Percentiles rank a stretch among this genome's conserved stretches.
Conservation (phyloP, 2,888 invertebrate species). For the Desoria tigrina region DNA sequence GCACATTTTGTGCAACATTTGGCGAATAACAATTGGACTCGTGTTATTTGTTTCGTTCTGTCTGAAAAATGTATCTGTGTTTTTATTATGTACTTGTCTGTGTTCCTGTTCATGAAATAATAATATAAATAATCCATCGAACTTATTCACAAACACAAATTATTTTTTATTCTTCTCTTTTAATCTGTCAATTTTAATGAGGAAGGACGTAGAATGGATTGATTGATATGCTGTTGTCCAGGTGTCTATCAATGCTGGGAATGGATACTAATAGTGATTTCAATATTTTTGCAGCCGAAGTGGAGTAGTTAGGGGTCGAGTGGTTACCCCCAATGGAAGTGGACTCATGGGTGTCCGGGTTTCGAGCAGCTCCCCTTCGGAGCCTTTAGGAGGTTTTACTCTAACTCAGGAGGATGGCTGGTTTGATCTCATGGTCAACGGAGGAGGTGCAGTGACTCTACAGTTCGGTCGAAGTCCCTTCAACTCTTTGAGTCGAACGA, state of each 20-base stretch:
- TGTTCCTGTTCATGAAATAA: too few species aligned
- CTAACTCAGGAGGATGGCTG: conserved; percentile 87
- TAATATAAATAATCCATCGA: too few species aligned
- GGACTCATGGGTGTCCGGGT: conserved; percentile 95
- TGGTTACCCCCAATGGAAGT: conserved; percentile 85
- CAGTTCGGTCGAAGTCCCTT: conserved; percentile 92
- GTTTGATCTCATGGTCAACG: conserved; percentile 98
- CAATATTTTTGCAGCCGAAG: conserved; percentile 73
- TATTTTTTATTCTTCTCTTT: not conserved
- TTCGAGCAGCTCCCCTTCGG: conserved; percentile 83
- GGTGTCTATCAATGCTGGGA: not conserved
- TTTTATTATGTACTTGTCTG: conserved; percentile 1
- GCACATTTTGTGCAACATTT: too few species aligned
- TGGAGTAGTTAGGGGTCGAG: conserved; percentile 93
- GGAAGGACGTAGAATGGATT: conserved; percentile 1
- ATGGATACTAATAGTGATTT: not conserved
- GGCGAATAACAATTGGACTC: not conserved
- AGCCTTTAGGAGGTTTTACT: conserved; percentile 80
- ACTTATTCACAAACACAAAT: too few species aligned
- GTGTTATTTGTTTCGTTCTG: conserved; percentile 1
- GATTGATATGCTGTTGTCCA: not conserved
- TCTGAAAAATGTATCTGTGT: conserved; percentile 5
- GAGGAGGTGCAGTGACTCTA: conserved; percentile 94
- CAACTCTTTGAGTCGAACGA: conserved; percentile 81
- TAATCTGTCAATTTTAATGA: not conserved